Conservation (phyloP, 2,888 invertebrate species). For the Macroteleia sp. region DNA sequence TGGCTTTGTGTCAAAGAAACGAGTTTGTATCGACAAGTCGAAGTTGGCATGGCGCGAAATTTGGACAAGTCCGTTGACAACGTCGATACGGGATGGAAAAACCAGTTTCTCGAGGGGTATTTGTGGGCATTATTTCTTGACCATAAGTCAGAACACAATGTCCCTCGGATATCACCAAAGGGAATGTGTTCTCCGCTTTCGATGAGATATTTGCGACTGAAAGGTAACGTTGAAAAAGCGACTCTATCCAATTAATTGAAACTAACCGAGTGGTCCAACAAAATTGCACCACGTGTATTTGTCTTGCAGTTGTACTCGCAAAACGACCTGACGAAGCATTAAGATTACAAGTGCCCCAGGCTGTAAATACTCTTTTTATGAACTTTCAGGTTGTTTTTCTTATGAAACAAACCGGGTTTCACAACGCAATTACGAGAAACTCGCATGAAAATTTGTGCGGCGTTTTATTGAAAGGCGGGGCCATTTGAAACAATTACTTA, state of each 20-base stretch:
- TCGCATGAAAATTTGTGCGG: neutral
- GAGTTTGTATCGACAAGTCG: constrained; percentile 2
- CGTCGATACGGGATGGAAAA: constrained; percentile 29
- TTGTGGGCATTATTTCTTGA: constrained; percentile 63
- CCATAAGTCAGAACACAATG: constrained; percentile 45
- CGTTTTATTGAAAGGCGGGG: neutral
- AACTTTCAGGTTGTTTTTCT: neutral
- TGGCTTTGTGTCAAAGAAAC: neutral
- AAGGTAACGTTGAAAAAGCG: neutral
- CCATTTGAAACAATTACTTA: constrained; percentile 2
- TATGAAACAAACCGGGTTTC: neutral
- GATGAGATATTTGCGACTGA: neutral
- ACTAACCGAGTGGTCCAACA: too few species aligned
- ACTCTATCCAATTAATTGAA: neutral
- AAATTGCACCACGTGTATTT: too few species aligned
- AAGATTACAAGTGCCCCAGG: neutral
- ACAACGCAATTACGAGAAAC: neutral
- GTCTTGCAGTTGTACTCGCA: too few species aligned
- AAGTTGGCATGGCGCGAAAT: constrained; percentile 35
- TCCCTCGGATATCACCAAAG: neutral
- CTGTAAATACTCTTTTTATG: neutral
- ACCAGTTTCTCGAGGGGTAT: constrained; percentile 60
- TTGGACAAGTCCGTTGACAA: constrained; percentile 36
- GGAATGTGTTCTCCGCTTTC: neutral
- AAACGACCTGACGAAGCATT: neutral